phyloP scores from a whole-genome alignment of 2,888 invertebrate species.

The Pocota personata region DNA sequence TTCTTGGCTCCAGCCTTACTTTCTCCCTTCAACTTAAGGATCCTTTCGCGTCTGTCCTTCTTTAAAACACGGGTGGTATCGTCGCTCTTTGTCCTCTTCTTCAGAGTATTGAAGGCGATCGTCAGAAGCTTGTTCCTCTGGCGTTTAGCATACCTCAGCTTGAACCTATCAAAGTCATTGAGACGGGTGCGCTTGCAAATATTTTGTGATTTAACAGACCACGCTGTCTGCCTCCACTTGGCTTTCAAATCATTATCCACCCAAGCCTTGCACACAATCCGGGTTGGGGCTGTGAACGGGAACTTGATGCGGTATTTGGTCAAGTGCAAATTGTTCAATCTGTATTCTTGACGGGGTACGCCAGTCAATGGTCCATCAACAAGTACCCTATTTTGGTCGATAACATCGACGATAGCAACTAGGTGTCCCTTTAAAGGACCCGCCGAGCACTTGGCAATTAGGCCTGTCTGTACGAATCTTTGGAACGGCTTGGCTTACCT shows the following conservation, averaged over 20 bases:
- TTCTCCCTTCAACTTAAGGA: constrained; percentile 81
- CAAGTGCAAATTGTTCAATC: too few relatives aligned
- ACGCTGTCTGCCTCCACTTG: constrained; percentile 94
- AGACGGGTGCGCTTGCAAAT: constrained; percentile 92
- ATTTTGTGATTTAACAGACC: constrained; percentile 95
- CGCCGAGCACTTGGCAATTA: constrained; percentile 96
- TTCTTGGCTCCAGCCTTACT: too few relatives aligned
- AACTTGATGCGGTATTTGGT: too few relatives aligned
- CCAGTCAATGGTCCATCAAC: too few relatives aligned
- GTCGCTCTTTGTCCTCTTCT: constrained; percentile 86
- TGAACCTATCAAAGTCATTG: constrained; percentile 98
- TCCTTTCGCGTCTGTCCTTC: constrained; percentile 81
- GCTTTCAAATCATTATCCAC: constrained; percentile 91
- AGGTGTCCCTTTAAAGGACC: constrained; percentile 96
- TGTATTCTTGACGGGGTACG: too few relatives aligned
- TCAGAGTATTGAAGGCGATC: too few relatives aligned
- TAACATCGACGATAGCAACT: constrained; percentile 97
- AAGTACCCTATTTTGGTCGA: too few relatives aligned
- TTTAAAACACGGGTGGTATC: constrained; percentile 83
- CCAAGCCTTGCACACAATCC: constrained; percentile 98
- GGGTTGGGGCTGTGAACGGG: too few relatives aligned
- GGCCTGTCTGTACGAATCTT: constrained; percentile 98
- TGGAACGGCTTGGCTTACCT: constrained; percentile 97
- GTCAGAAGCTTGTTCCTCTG: constrained; percentile 92
- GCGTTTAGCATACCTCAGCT: constrained; percentile 94